phyloP scores from a whole-genome alignment of 2,797 vertebrate species.

The Yasuhikotakia modesta region DNA sequence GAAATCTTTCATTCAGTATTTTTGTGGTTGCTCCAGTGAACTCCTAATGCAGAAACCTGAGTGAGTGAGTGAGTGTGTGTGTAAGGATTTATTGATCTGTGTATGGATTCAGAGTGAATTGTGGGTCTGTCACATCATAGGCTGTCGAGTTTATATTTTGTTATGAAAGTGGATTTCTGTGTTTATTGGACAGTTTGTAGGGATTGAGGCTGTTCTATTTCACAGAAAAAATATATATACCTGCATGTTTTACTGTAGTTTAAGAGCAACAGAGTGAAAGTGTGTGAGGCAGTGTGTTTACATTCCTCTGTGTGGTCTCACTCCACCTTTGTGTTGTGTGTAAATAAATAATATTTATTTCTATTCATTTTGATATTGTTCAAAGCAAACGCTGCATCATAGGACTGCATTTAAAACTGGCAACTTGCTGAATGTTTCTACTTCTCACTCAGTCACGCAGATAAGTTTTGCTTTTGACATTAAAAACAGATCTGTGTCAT shows the following conservation, averaged over 20 bases:
- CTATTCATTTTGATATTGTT: no score
- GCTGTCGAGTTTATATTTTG: not conserved
- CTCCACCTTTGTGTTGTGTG: not conserved
- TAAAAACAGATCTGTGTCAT: not conserved
- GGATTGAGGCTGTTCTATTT: not conserved
- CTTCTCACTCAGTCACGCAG: no score
- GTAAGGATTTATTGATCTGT: conserved; percentile 8
- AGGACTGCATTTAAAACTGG: no score
- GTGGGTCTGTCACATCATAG: conserved; percentile 4
- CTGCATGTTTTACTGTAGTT: not conserved
- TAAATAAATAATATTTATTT: not conserved
- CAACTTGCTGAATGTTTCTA: no score
- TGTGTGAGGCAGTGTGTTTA: conserved; percentile 67
- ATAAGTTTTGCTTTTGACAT: no score
- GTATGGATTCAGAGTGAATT: conserved; percentile 16
- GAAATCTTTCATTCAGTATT: not conserved
- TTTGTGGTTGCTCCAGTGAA: not conserved
- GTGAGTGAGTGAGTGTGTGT: not conserved
- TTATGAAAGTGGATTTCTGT: not conserved
- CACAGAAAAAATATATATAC: not conserved
- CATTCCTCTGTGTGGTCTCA: conserved; percentile 61
- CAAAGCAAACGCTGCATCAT: no score
- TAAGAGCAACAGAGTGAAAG: conserved; percentile 19
- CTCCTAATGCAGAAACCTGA: not conserved
- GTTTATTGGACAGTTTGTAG: conserved; percentile 1